Evolutionary conservation across 1,140 invertebrate species (phyloP).

Genomic region (Penaeus japonicus): DNA sequence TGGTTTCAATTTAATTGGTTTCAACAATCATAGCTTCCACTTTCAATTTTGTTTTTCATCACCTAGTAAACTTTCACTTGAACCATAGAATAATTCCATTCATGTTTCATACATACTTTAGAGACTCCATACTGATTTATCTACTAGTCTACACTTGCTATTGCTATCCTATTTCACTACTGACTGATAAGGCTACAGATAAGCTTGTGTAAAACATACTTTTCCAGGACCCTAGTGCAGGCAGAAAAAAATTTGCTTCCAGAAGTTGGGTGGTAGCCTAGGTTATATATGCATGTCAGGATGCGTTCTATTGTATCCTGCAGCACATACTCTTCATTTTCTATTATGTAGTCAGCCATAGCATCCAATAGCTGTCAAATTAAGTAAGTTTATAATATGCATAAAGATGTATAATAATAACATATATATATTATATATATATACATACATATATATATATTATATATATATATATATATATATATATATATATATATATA

Average conservation of each 20-base stretch:
- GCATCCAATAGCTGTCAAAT: constrained; percentile 32
- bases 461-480: no score
- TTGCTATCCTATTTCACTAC: no score
- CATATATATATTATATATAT: not conserved
- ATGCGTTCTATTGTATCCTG: not conserved
- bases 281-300: constrained; percentile 24
- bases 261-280: constrained; percentile 18
- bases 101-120: no score
- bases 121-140: no score
- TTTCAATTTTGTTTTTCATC: no score
- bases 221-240: not conserved
- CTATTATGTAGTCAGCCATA: constrained; percentile 11
- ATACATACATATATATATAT: no score
- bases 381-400: not conserved
- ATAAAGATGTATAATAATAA: not conserved
- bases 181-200: not conserved
- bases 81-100: no score
- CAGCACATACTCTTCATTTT: constrained; percentile 19
- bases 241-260: constrained; percentile 2
- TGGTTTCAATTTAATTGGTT: no score
- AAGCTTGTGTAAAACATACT: not conserved
- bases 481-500: no score
- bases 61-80: no score
- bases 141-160: no score
- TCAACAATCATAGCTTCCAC: no score